These are phyloP conservation scores for Sceloporus undulatus DNA, from an alignment of 2,113 vertebrate species.

Conservation along the genomic window DNA sequence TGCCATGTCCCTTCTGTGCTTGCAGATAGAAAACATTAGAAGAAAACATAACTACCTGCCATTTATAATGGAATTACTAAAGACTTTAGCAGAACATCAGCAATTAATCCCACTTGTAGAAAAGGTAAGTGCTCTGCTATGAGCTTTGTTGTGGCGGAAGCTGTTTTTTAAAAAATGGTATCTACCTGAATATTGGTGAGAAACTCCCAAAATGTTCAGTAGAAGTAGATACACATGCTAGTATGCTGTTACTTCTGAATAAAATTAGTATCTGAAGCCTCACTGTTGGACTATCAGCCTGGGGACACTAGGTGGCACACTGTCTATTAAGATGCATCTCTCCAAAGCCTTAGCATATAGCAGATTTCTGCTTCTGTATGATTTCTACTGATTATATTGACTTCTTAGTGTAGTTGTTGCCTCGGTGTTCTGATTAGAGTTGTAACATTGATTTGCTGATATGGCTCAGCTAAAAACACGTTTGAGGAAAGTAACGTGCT, in stretches of 20 bases:
- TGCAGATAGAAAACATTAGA: constrained; percentile 96
- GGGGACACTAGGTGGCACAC: constrained; percentile 46
- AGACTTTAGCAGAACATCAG: constrained; percentile 96
- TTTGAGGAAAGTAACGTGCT: constrained; percentile 20
- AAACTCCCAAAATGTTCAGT: background rate
- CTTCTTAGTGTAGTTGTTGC: background rate
- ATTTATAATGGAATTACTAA: constrained; percentile 98
- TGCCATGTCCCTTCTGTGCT: constrained; percentile 50
- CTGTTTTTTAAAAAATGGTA: background rate
- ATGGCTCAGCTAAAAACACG: background rate
- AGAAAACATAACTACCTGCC: constrained; percentile 98
- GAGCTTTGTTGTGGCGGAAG: background rate
- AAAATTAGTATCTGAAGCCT: background rate
- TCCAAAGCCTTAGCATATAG: too few relatives aligned
- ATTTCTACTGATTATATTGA: background rate
- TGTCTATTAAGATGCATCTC: background rate
- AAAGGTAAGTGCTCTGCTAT: constrained; percentile 82
- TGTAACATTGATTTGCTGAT: constrained; percentile 14
- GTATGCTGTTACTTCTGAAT: background rate
- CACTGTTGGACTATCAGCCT: background rate
- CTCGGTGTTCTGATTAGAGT: background rate
- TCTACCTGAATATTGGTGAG: background rate
- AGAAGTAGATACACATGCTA: background rate
- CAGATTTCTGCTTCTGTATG: rapidly evolving
- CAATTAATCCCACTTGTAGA: constrained; percentile 97